Percentiles rank a stretch among this genome's conserved stretches.
These are phyloP conservation scores for Drosophila burlai DNA, from an alignment of 1,140 invertebrate genomes.

Conservation along the genomic window DNA sequence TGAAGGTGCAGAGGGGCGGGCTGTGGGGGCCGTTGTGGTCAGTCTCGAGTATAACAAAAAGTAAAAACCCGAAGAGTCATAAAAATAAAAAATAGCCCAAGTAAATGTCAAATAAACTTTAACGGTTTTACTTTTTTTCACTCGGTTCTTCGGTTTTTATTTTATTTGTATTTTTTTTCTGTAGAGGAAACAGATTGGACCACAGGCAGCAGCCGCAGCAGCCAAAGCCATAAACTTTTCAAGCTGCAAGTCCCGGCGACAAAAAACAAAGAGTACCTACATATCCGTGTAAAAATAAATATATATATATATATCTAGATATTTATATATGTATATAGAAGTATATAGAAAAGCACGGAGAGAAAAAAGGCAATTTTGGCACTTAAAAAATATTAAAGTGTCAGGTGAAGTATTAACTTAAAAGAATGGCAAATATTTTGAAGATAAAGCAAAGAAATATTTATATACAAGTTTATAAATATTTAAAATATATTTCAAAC, in stretches of 20 bases:
- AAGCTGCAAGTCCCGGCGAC: constrained; percentile 22
- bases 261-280: constrained; percentile 18
- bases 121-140: constrained; percentile 71
- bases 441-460: neutral
- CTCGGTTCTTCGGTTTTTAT: constrained; percentile 28
- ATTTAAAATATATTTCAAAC: neutral
- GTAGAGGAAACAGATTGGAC: constrained; percentile 35
- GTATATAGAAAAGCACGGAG: neutral
- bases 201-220: constrained; percentile 42
- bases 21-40: constrained; percentile 31
- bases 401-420: neutral
- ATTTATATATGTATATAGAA: neutral
- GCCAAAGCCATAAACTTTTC: constrained; percentile 64
- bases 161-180: constrained; percentile 36
- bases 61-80: constrained; percentile 70
- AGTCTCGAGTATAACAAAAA: constrained; percentile 42
- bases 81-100: constrained; percentile 84
- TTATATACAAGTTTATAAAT: constrained; percentile 51
- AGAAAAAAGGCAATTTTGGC: neutral
- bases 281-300: constrained; percentile 8
- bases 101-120: constrained; percentile 84
- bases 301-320: constrained; percentile 1
- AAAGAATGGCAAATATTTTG: neutral
- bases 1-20: neutral
- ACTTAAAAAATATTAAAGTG: neutral